Conservation (phyloP, 2,888 invertebrate species). For the Apamea anceps region DNA sequence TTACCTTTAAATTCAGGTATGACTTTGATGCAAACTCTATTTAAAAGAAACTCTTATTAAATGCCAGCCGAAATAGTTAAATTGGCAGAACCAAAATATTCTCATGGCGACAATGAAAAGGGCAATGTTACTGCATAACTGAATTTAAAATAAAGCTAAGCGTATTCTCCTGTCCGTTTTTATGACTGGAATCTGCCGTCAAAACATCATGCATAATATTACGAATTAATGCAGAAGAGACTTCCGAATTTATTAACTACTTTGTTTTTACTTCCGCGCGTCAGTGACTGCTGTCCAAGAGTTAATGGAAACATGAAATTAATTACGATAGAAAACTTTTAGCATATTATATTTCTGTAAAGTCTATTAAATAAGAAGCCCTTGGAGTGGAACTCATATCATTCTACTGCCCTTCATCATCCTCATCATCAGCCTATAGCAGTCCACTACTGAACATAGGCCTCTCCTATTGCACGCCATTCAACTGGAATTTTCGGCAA, state of each 20-base stretch:
- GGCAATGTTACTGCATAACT: constrained; percentile 10
- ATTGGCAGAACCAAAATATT: constrained; percentile 14
- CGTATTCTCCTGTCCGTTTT: constrained; percentile 22
- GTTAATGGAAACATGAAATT: not conserved
- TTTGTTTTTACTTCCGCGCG: constrained; percentile 21
- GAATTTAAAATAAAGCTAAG: constrained; percentile 25
- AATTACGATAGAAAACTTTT: not conserved
- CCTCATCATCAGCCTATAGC: too few species aligned
- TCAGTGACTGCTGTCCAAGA: not conserved
- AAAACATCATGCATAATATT: constrained; percentile 46
- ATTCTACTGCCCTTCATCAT: too few species aligned
- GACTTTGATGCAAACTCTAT: not conserved
- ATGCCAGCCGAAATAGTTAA: not conserved
- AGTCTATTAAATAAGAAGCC: not conserved
- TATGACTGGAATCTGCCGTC: constrained; percentile 24
- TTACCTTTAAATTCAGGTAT: not conserved
- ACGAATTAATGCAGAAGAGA: constrained; percentile 25
- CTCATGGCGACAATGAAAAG: not conserved
- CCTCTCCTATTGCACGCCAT: too few species aligned
- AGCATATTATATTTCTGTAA: not conserved
- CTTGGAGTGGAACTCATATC: too few species aligned
- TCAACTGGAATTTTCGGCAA: too few species aligned
- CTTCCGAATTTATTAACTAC: constrained; percentile 18
- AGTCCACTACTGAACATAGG: too few species aligned
- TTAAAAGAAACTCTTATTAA: not conserved